A percentile compares a stretch with the other conserved stretches of the same genome.
These are phyloP conservation scores for Drosophila cardini DNA, from an alignment of 1,140 invertebrate genomes.

Conservation along the genomic window DNA sequence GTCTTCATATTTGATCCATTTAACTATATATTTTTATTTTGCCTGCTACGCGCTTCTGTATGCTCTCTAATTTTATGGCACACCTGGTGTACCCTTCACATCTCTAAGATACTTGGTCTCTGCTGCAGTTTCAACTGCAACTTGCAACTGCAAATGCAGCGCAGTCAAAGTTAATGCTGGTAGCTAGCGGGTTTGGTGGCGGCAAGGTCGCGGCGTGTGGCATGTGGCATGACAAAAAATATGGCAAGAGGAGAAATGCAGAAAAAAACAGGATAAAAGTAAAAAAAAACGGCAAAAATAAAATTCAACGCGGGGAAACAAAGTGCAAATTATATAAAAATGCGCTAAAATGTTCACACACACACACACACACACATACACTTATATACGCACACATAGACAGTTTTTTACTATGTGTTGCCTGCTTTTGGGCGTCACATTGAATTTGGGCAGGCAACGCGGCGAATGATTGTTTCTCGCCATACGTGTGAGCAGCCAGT, in stretches of 20 bases:
- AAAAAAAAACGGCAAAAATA: conserved; percentile 84
- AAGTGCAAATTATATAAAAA: conserved; percentile 84
- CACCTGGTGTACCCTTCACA: too few relatives aligned
- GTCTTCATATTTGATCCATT: too few relatives aligned
- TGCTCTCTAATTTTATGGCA: too few relatives aligned
- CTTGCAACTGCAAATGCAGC: conserved; percentile 29
- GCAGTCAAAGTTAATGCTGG: conserved; percentile 61
- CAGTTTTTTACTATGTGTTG: conserved; percentile 54
- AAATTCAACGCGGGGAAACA: conserved; percentile 66
- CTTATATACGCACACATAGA: not conserved
- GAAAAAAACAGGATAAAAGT: conserved; percentile 58
- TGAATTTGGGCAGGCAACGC: conserved; percentile 51
- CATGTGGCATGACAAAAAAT: conserved; percentile 30
- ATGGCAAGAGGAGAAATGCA: conserved; percentile 6
- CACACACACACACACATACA: conserved; percentile 14
- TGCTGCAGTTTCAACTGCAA: conserved; percentile 7
- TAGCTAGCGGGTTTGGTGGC: conserved; percentile 58
- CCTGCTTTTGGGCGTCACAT: conserved; percentile 68
- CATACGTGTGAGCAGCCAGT: not conserved
- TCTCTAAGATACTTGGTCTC: not conserved
- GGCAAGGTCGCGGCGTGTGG: conserved; percentile 73
- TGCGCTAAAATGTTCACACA: conserved; percentile 75
- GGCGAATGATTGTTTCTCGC: conserved; percentile 39
- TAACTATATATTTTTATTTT: too few relatives aligned
- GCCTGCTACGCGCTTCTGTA: too few relatives aligned